Base-by-base conservation (phyloP, 2,797 vertebrate species). In the Sciurus vulgaris region DNA sequence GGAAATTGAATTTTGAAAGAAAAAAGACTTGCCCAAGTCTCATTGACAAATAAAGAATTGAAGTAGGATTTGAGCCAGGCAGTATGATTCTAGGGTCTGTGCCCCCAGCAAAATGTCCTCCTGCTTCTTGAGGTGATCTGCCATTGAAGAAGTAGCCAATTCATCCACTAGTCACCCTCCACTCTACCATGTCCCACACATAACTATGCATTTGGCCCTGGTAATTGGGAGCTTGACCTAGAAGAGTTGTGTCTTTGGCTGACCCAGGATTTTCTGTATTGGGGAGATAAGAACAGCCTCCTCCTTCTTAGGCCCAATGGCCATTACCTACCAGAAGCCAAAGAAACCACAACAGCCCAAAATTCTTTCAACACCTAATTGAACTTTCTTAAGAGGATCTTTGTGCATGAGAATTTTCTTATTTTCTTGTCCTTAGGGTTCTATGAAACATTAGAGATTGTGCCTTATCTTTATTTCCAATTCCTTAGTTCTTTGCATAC, bases 401-500 rank as follows among this genome's bases (percentile, higher is more conserved):
- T 82, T 76, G 33, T 77, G 10, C 18, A 76, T 54, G 59, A 87
- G 9, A 79, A 38, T 54, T 74, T 91, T 91, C 44, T 74, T 84
- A 79, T 54, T 86, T 51, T 61, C 49, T 79, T 86, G 5, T 77
- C 85, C 76, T 92, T 79, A 78, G 38, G 28, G 1, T 70, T 95
- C n/a, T 35, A n/a, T 41, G 74, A 73, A 88, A 61, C 18, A 47
- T 73, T 85, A 47, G 9, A 38, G 84, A 44, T 54, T 78, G 1
- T 26, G 4, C 54, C 49, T 90, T 87, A 76, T 59, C 90, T 79
- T 88, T 63, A 74, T 33, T 86, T 78, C 17, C 38, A 89, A 28
- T 70, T 88, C 51, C n/a, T 89, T 69, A 65, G n/a, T 84, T 88
- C 41, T 95, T 92, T 95, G 18, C 26, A 88, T 49, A 33, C 1